Percentiles rank a stretch among this genome's conserved stretches.
Evolutionary conservation across 2,888 invertebrate species (phyloP).

Genomic region (Heliconius ethilla): DNA sequence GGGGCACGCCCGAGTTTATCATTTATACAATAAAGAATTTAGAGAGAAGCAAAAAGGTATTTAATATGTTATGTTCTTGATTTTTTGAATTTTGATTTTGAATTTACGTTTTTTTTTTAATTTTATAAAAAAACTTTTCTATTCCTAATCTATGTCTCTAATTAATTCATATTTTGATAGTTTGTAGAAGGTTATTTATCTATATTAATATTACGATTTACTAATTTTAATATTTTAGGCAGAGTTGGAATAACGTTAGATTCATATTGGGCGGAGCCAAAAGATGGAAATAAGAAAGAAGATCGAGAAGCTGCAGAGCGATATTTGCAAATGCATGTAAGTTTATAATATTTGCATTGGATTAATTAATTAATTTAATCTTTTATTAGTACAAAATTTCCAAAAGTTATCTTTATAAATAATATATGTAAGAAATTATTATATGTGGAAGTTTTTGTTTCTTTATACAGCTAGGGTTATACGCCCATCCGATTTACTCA

Average conservation of each 20-base stretch:
- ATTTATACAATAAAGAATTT: constrained; percentile 83
- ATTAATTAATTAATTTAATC: no score
- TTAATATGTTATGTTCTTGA: no score
- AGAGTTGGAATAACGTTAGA: constrained; percentile 82
- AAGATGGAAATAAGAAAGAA: constrained; percentile 62
- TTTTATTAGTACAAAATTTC: background rate
- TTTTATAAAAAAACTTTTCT: no score
- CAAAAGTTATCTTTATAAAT: background rate
- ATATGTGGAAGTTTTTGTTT: background rate
- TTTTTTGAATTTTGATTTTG: no score
- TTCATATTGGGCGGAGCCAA: constrained; percentile 80
- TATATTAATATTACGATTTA: background rate
- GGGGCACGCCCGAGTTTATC: constrained; percentile 85
- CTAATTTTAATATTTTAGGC: constrained; percentile 61
- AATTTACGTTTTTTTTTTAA: no score
- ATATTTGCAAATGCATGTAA: constrained; percentile 81
- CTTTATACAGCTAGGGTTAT: constrained; percentile 68
- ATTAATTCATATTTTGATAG: no score
- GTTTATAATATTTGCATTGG: constrained; percentile 45
- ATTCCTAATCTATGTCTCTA: no score
- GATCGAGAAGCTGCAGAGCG: constrained; percentile 80
- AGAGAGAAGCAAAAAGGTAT: constrained; percentile 73
- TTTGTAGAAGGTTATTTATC: no score
- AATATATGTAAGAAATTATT: background rate
- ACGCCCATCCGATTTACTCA: constrained; percentile 78